Percentiles rank a stretch among this genome's conserved stretches.
phyloP scores from a whole-genome alignment of 2,888 invertebrate species.

The Apantesis nais region DNA sequence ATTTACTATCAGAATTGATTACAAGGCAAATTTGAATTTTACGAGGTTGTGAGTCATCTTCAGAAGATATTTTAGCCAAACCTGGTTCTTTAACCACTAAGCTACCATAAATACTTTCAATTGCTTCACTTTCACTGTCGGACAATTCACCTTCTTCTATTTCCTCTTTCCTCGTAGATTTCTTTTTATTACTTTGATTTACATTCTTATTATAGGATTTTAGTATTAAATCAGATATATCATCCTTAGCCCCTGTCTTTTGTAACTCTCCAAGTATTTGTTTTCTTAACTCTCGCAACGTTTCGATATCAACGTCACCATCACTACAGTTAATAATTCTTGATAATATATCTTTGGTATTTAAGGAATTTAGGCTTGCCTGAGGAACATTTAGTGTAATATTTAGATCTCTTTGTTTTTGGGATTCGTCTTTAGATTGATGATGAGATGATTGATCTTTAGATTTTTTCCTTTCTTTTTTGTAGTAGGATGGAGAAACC shows the following conservation, averaged over 20 bases:
- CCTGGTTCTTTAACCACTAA: constrained; percentile 56
- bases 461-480: constrained; percentile 69
- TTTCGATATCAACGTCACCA: constrained; percentile 78
- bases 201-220: constrained; percentile 70
- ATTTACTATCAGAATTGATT: constrained; percentile 53
- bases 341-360: constrained; percentile 75
- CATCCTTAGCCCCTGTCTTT: constrained; percentile 74
- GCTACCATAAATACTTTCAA: constrained; percentile 76
- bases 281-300: constrained; percentile 76
- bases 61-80: constrained; percentile 38
- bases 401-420: constrained; percentile 68
- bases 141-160: constrained; percentile 80
- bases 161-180: constrained; percentile 56
- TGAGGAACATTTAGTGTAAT: constrained; percentile 79
- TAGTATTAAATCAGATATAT: constrained; percentile 77
- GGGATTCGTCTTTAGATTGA: constrained; percentile 53
- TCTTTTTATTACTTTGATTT: constrained; percentile 56
- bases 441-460: constrained; percentile 54
- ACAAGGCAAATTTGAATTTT: constrained; percentile 50
- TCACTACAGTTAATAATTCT: constrained; percentile 78
- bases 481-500: constrained; percentile 61
- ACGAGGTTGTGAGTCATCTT: constrained; percentile 55
- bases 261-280: constrained; percentile 81
- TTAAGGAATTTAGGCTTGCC: constrained; percentile 72
- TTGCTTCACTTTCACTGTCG: constrained; percentile 79